These are phyloP conservation scores for Melanotus villosus DNA, from an alignment of 2,888 invertebrate species.

Conservation along the genomic window DNA sequence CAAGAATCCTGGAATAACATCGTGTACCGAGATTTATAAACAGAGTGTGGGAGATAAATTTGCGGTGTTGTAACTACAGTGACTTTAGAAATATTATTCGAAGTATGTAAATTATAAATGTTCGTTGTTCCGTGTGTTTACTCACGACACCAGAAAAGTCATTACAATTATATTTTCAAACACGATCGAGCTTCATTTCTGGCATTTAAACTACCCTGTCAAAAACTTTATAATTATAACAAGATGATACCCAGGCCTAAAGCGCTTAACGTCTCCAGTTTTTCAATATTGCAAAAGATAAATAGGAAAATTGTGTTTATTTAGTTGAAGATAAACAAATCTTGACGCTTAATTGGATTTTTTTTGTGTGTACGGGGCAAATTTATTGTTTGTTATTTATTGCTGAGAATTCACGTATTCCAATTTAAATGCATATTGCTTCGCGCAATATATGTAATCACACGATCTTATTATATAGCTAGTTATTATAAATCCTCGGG, in stretches of 20 bases:
- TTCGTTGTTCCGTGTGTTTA: conserved; percentile 42
- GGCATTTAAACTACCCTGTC: conserved; percentile 40
- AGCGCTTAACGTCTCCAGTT: too few species aligned
- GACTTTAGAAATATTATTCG: conserved; percentile 46
- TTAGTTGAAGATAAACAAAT: background rate
- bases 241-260: conserved; percentile 24
- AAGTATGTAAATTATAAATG: conserved; percentile 46
- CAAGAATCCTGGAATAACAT: conserved; percentile 51
- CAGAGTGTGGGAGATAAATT: conserved; percentile 54
- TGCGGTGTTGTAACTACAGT: conserved; percentile 37
- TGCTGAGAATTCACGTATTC: background rate
- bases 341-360: background rate
- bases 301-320: background rate
- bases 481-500: conserved; percentile 1
- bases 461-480: conserved; percentile 13
- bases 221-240: conserved; percentile 39
- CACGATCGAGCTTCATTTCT: conserved; percentile 41
- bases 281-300: background rate
- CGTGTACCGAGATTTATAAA: conserved; percentile 53
- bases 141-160: conserved; percentile 44
- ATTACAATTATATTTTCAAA: conserved; percentile 43
- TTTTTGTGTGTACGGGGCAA: background rate
- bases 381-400: conserved; percentile 13
- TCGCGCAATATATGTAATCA: background rate
- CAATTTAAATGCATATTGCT: conserved; percentile 7